A percentile compares a stretch with the other conserved stretches of the same genome.
These are phyloP conservation scores for Exaiptasia diaphana DNA, from an alignment of 64 coral and sea anemone species.

Conservation along the genomic window DNA sequence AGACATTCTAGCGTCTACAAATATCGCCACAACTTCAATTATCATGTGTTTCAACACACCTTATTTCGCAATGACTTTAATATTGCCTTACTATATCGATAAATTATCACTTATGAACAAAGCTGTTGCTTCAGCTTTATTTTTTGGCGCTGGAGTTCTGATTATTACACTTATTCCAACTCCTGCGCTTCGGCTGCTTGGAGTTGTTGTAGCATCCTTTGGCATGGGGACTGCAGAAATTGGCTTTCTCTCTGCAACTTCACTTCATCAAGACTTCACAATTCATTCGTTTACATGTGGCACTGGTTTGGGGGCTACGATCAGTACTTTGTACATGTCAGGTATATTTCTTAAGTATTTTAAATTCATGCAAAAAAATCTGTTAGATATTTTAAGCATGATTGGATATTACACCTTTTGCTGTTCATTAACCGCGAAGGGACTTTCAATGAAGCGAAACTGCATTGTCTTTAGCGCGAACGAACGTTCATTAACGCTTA, in stretches of 20 bases:
- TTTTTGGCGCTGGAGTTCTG: constrained; percentile 15
- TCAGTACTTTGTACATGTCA: constrained; percentile 27
- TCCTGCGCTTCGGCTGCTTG: constrained; percentile 4
- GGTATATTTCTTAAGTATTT: no score
- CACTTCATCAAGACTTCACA: constrained; percentile 24
- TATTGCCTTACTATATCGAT: constrained; percentile 27
- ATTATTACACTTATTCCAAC: constrained; percentile 17
- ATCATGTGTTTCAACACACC: constrained; percentile 48
- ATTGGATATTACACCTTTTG: no score
- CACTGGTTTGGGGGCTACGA: constrained; percentile 33
- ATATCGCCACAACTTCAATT: constrained; percentile 11
- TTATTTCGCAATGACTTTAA: constrained; percentile 4
- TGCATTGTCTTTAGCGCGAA: no score
- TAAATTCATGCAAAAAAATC: no score
- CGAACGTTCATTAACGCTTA: no score
- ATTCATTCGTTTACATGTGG: constrained; percentile 40
- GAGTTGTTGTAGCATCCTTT: constrained; percentile 32
- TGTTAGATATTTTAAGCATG: no score
- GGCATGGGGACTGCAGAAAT: constrained; percentile 51
- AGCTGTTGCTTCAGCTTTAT: background rate
- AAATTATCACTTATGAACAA: background rate
- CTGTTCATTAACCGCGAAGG: no score
- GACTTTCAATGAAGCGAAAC: no score
- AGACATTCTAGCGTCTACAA: constrained; percentile 49
- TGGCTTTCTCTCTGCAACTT: constrained; percentile 42